A percentile compares a stretch with the other conserved stretches of the same genome.
These are phyloP conservation scores for Brachionus paranguensis DNA, from an alignment of 1,140 invertebrate genomes.

Conservation along the genomic window DNA sequence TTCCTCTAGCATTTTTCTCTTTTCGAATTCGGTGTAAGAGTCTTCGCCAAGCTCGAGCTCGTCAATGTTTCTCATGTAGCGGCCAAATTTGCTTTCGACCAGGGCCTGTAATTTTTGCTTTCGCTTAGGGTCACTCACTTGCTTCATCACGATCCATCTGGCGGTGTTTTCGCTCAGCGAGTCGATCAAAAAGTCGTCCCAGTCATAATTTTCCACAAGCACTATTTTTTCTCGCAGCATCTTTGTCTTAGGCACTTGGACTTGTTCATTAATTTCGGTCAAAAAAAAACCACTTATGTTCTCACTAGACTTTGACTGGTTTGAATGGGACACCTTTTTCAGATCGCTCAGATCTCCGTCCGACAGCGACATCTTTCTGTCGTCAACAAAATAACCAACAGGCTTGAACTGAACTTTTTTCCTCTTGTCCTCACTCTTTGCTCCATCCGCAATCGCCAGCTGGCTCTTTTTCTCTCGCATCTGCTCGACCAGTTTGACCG, in stretches of 20 bases:
- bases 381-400: background rate
- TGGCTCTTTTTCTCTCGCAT: background rate
- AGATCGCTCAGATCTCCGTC: background rate
- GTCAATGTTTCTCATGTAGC: background rate
- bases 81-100: constrained; percentile 19
- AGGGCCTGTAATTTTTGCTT: background rate
- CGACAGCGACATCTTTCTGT: background rate
- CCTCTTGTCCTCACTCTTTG: background rate
- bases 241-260: background rate
- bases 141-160: background rate
- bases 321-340: background rate
- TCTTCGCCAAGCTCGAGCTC: constrained; percentile 19
- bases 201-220: background rate
- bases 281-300: background rate
- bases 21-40: background rate
- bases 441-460: background rate
- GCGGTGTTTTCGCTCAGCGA: constrained; percentile 30
- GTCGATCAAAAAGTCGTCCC: constrained; percentile 18
- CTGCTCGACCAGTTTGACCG: background rate
- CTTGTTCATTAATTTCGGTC: background rate
- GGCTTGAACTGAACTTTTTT: background rate
- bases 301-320: background rate
- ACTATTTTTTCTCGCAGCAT: background rate
- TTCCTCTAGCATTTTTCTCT: background rate
- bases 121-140: background rate